These are phyloP conservation scores for Tenualosa ilisha DNA, from an alignment of 2,797 vertebrate genomes.

Conservation along the genomic window DNA sequence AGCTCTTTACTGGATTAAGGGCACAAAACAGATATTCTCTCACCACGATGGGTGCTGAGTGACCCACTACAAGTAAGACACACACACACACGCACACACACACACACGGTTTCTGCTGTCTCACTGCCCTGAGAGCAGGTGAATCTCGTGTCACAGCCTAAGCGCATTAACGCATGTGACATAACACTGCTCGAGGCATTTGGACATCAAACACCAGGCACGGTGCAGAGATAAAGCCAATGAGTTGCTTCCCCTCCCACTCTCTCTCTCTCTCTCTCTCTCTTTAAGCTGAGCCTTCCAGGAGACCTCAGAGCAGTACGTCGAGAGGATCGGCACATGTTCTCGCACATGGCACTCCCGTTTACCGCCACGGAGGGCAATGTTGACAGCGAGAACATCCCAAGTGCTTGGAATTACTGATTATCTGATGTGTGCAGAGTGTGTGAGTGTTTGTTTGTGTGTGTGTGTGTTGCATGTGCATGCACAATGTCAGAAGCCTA, in stretches of 20 bases:
- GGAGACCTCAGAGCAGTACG: neutral
- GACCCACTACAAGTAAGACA: neutral
- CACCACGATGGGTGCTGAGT: neutral
- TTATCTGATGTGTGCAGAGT: neutral
- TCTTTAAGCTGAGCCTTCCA: neutral
- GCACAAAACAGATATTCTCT: slow-evolving; percentile 46
- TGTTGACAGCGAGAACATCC: neutral
- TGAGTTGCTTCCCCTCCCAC: neutral
- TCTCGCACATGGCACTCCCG: neutral
- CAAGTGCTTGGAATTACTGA: neutral
- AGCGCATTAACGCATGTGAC: neutral
- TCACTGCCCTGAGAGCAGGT: slow-evolving; percentile 19
- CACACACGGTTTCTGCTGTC: slow-evolving; percentile 30
- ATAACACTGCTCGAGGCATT: neutral
- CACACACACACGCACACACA: neutral
- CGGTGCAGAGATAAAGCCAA: neutral
- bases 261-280: neutral
- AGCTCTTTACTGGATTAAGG: slow-evolving; percentile 62
- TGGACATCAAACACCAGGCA: slow-evolving; percentile 3
- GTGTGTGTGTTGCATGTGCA: neutral
- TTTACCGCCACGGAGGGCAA: neutral
- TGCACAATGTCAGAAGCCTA: neutral
- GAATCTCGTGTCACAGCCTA: slow-evolving; percentile 32
- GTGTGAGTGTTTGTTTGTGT: too few relatives aligned
- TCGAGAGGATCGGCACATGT: neutral